Evolutionary conservation across 1,140 invertebrate species (phyloP), one percentile per base, ranked within the genome.

Genomic region (Lineus longissimus): DNA sequence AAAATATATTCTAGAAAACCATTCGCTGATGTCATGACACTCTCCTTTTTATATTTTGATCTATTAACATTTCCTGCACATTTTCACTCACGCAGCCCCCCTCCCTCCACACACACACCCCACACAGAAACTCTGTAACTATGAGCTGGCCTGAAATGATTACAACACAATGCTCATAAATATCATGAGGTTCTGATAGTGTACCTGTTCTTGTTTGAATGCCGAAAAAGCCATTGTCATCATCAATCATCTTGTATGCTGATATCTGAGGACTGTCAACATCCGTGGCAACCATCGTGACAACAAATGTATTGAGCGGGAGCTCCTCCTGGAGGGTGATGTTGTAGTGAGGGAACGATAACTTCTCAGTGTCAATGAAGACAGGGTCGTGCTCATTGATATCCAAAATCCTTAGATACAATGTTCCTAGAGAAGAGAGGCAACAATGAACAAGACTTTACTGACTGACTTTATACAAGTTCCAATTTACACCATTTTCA

Each of bases 341-440:
- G 88, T 85, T 63, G 81, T 84, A 75, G 89, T 90, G 51, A 81
- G 84, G 6, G 87, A 87, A 72, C 87, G 86, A 71, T 4, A 85
- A 84, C 0, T 88, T 90, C 89, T 90, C 91, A 0, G 90, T 89
- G 55, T 86, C 83, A 11, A 54, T 54, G 59, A 76, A 78, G n/a
- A 66, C 40, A 11, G 88, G 88, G 2, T 86, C 80, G 64, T 85
- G 83, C 66, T 87, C 86, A 75, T 90, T 90, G 19, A 87, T 88
- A 76, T 95, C 93, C 33, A 93, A 88, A 47, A 96, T 90, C 1
- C 88, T 92, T 27, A 96, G 88, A 61, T 94, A 89, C 4, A 95
- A 80, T 58, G 88, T 87, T 29, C 92, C 91, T 88, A 76, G 30
- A 71, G 66, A 40, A 62, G 64, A 41, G 19, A 60, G 51, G 33